Conservation (phyloP, 2,888 invertebrate genomes). For the Aphidius colemani region DNA sequence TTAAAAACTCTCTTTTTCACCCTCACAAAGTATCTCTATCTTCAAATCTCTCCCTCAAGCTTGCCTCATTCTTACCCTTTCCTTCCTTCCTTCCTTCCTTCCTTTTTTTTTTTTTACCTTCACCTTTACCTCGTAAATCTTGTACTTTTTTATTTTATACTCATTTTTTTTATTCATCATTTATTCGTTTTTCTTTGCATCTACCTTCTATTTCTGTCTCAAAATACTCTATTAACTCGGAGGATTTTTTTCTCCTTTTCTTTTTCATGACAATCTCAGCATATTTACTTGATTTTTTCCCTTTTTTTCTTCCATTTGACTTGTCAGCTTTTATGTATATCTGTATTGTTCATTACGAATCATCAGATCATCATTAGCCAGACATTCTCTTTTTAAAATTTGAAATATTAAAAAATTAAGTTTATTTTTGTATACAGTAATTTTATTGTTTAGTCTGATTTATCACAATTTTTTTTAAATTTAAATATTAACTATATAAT, state of each 20-base stretch:
- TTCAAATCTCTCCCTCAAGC: constrained; percentile 8
- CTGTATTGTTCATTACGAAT: no score
- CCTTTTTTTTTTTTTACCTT: constrained; percentile 1
- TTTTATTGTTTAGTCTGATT: no score
- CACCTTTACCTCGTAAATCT: constrained; percentile 23
- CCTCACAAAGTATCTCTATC: not conserved
- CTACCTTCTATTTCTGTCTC: constrained; percentile 11
- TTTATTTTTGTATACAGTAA: no score
- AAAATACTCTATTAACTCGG: not conserved
- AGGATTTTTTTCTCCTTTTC: not conserved
- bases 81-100: constrained; percentile 14
- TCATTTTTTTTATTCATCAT: constrained; percentile 1
- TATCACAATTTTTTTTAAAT: not conserved
- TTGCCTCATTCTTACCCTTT: constrained; percentile 7
- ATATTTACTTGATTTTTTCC: constrained; percentile 1
- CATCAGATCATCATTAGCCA: no score
- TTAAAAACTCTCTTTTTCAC: not conserved
- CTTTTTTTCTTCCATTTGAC: constrained; percentile 7
- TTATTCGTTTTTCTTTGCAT: constrained; percentile 5
- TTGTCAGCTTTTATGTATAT: not conserved
- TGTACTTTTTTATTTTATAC: constrained; percentile 16
- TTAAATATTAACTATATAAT: not conserved
- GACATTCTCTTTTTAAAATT: no score
- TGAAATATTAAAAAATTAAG: no score
- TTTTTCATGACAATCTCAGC: constrained; percentile 16